Conservation (phyloP, 2,113 vertebrate genomes). For the Daphoenositta chrysoptera region DNA sequence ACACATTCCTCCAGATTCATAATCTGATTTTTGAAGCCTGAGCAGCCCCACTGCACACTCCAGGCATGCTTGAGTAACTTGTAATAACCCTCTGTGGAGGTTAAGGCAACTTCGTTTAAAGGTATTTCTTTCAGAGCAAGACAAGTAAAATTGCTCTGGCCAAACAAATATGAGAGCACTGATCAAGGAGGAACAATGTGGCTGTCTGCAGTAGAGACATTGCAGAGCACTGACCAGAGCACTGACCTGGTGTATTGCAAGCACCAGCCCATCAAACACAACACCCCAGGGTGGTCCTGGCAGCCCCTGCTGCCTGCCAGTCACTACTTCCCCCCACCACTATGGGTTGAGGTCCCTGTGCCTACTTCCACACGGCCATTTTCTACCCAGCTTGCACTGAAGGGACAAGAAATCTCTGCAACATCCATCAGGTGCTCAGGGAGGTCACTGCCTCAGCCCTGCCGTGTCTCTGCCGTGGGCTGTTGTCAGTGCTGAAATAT, state of each 20-base stretch:
- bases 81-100: background rate
- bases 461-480: rapidly evolving
- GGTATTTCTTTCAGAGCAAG: background rate
- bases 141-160: background rate
- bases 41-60: background rate
- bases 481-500: background rate
- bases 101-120: background rate
- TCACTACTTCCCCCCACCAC: background rate
- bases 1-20: background rate
- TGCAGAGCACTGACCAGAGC: background rate
- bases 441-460: background rate
- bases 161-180: background rate
- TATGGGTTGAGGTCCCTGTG: rapidly evolving
- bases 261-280: background rate
- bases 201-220: background rate
- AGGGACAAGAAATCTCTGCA: background rate
- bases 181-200: background rate
- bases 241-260: background rate
- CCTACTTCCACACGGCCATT: background rate
- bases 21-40: conserved; percentile 25
- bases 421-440: rapidly evolving
- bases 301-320: background rate
- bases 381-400: background rate
- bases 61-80: background rate
- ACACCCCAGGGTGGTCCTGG: background rate